These are phyloP conservation scores for Temnothorax unifasciatus DNA, from an alignment of 2,888 invertebrate genomes.

Conservation along the genomic window DNA sequence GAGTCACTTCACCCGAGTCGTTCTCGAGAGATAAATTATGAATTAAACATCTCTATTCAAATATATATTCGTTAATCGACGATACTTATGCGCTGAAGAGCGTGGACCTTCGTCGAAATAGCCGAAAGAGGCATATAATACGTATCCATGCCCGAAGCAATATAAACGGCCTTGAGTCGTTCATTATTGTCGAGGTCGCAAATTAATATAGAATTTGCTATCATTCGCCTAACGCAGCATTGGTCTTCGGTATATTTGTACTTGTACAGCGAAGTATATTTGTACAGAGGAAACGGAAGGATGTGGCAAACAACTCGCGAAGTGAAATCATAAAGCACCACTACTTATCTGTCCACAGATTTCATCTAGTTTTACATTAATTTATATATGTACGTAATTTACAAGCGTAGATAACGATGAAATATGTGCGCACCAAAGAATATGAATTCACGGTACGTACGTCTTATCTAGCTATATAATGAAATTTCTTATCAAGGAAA, in stretches of 20 bases:
- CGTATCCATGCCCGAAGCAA: conserved; percentile 7
- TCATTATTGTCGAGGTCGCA: conserved; percentile 43
- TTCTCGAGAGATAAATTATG: conserved; percentile 67
- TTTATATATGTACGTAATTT: not conserved
- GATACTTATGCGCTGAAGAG: conserved; percentile 40
- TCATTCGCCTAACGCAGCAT: conserved; percentile 21
- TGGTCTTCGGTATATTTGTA: not conserved
- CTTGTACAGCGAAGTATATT: not conserved
- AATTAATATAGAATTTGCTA: conserved; percentile 42
- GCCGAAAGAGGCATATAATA: conserved; percentile 40
- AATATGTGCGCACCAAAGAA: not conserved
- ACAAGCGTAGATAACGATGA: not conserved
- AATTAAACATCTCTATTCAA: conserved; percentile 67
- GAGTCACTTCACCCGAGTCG: conserved; percentile 60
- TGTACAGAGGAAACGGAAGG: not conserved
- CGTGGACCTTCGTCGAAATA: conserved; percentile 49
- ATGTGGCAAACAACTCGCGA: not conserved
- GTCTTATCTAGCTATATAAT: not conserved
- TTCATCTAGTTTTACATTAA: not conserved
- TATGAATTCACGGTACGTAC: not conserved
- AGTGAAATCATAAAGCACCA: not conserved
- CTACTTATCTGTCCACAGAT: not conserved
- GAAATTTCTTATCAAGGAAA: not conserved
- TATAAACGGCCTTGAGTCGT: conserved; percentile 28
- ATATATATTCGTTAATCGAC: conserved; percentile 54